These are phyloP conservation scores for Accipiter virgatus DNA, from an alignment of 2,113 vertebrate species.

Conservation along the genomic window DNA sequence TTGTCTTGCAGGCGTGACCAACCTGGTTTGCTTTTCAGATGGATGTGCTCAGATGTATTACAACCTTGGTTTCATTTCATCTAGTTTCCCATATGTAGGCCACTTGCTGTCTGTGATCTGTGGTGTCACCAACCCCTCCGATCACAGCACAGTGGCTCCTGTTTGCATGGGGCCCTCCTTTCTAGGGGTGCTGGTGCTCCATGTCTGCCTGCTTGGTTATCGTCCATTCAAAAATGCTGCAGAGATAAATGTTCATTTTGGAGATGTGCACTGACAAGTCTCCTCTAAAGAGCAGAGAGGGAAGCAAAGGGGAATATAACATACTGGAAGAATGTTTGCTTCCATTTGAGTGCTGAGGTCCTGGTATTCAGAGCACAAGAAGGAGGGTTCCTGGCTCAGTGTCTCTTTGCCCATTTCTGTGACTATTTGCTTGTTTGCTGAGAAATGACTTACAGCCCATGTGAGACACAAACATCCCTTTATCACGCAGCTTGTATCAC, in stretches of 20 bases:
- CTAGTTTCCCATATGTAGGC: accelerated
- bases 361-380: background rate
- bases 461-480: constrained; percentile 65
- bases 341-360: background rate
- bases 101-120: background rate
- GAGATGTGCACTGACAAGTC: background rate
- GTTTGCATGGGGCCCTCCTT: background rate
- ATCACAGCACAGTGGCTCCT: background rate
- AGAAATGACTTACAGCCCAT: constrained; percentile 52
- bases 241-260: background rate
- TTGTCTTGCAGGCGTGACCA: background rate
- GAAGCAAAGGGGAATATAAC: background rate
- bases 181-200: background rate
- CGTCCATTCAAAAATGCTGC: background rate
- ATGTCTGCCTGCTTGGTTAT: background rate
- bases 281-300: background rate
- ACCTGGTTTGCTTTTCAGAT: accelerated
- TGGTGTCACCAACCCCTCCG: background rate
- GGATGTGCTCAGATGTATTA: accelerated
- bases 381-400: background rate
- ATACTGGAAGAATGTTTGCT: background rate
- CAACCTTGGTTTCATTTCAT: background rate
- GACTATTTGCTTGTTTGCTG: constrained; percentile 55
- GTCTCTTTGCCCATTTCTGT: constrained; percentile 30
- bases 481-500: constrained; percentile 61